Percentiles rank a stretch among this genome's conserved stretches.
Conservation (phyloP, 64 coral and sea anemone species). For the Dendronephthya gigantea region DNA sequence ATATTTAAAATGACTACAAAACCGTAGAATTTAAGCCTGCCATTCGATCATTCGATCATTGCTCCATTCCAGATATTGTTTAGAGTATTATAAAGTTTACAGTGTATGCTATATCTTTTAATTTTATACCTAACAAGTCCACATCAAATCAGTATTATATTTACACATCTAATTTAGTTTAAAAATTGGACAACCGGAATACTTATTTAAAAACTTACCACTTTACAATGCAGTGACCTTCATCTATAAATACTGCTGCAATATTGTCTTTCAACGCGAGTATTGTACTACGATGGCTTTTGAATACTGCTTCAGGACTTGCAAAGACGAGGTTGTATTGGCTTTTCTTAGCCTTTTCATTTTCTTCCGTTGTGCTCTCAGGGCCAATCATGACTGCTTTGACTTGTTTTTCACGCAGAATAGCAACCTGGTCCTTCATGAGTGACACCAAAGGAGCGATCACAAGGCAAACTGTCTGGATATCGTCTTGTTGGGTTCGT, state of each 20-base stretch:
- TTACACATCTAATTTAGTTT: too few species aligned
- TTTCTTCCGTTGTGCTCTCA: neutral
- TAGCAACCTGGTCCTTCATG: slow-evolving; percentile 11
- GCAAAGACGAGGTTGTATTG: slow-evolving; percentile 8
- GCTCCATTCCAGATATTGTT: too few species aligned
- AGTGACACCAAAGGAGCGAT: slow-evolving; percentile 5
- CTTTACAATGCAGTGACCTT: slow-evolving; percentile 36
- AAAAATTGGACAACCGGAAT: neutral
- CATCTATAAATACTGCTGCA: slow-evolving; percentile 28
- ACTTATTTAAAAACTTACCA: slow-evolving; percentile 21
- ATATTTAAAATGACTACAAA: slow-evolving; percentile 5
- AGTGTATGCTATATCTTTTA: neutral
- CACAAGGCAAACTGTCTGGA: slow-evolving; percentile 10
- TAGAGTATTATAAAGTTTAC: too few species aligned
- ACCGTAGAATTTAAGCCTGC: neutral
- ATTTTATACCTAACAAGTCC: neutral
- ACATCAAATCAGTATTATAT: neutral
- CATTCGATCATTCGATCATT: too few species aligned
- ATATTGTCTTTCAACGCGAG: slow-evolving; percentile 2
- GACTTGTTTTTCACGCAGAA: slow-evolving; percentile 2
- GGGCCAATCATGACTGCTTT: slow-evolving; percentile 9
- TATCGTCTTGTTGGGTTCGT: slow-evolving; percentile 1
- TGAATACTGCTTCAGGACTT: slow-evolving; percentile 17
- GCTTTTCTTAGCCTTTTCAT: neutral
- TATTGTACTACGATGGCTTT: neutral